Conservation (phyloP, 2,888 invertebrate genomes). For the Mesorhabditis belari region DNA sequence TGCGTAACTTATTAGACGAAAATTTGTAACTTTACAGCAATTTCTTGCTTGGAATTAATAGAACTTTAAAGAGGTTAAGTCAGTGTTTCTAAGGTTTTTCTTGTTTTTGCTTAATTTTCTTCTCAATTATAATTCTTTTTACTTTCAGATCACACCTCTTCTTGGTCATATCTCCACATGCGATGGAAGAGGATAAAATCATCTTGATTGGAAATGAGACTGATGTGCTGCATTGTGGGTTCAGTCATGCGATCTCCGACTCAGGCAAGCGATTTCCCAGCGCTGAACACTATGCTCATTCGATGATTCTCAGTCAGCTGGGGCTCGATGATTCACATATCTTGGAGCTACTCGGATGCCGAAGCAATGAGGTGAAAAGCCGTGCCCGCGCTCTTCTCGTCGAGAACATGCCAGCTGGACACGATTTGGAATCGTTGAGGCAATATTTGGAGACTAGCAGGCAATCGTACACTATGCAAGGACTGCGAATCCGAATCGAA, state of each 20-base stretch:
- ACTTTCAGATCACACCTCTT: too few relatives aligned
- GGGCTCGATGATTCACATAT: conserved; percentile 34
- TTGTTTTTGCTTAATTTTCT: too few relatives aligned
- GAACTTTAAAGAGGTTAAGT: too few relatives aligned
- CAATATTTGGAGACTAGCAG: conserved; percentile 33
- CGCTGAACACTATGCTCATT: conserved; percentile 46
- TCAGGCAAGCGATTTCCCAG: conserved; percentile 45
- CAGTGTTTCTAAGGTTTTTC: too few relatives aligned
- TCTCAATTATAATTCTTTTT: too few relatives aligned
- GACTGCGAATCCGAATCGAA: conserved; percentile 37
- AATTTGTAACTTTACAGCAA: too few relatives aligned
- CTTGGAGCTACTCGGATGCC: conserved; percentile 41
- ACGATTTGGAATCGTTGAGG: conserved; percentile 38
- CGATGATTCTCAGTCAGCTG: conserved; percentile 33
- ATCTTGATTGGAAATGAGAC: conserved; percentile 47
- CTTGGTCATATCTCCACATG: too few relatives aligned
- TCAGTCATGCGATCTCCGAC: conserved; percentile 38
- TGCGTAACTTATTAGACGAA: too few relatives aligned
- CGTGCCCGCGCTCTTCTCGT: conserved; percentile 20
- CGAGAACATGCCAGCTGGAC: conserved; percentile 45
- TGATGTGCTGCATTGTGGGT: conserved; percentile 47
- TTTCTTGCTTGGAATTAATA: too few relatives aligned
- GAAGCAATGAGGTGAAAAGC: conserved; percentile 29
- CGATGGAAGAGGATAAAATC: conserved; percentile 45
- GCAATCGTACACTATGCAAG: conserved; percentile 44